Evolutionary conservation across 2,113 vertebrate genomes (phyloP), one percentile per base, ranked within the genome.

Genomic region (Phoxinus phoxinus): DNA sequence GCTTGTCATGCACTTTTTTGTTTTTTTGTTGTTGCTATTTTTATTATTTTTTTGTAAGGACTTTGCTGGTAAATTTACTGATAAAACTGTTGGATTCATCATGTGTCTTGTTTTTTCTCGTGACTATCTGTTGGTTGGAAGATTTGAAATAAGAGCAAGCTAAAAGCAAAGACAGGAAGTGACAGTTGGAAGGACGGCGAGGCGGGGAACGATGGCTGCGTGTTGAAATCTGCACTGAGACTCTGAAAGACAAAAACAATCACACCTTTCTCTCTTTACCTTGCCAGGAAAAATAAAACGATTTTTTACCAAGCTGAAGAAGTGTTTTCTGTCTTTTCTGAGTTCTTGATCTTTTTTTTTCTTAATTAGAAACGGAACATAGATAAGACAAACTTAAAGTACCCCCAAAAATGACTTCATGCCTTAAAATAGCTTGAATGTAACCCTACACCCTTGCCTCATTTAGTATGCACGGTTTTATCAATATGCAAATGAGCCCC

Each of bases 1-100:
- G 93, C 83, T 90, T 69, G 48, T 92, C 92, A 93, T 94, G 93
- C 93, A 94, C 93, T 93, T 94, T 94, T 93, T 87, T 83, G 77
- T 61, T 87, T 79, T 84, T 75, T 90, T 89, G 65, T 48, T 89
- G 88, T 92, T 92, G 84, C 91, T 90, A 84, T 77, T 90, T 93
- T 93, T 92, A 37, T 59, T 76, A 86, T 86, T 90, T 89, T 92
- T 93, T 91, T 93, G 89, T 93, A 92, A 89, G 88, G 76, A 92
- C 58, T 73, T 85, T 87, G 85, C 83, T 58, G 86, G 88, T 63
- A 88, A 56, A 85, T 87, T 90, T 85, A 80, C 78, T 35, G 81
- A 89, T 84, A 86, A 83, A 83, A 85, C 85, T 80, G 85, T 84
- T 88, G 73, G 87, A 84, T 87, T 86, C 87, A 87, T 86, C 41